Base-by-base conservation (phyloP, 2,888 invertebrate species). In the Dicyrtoma fusca region DNA sequence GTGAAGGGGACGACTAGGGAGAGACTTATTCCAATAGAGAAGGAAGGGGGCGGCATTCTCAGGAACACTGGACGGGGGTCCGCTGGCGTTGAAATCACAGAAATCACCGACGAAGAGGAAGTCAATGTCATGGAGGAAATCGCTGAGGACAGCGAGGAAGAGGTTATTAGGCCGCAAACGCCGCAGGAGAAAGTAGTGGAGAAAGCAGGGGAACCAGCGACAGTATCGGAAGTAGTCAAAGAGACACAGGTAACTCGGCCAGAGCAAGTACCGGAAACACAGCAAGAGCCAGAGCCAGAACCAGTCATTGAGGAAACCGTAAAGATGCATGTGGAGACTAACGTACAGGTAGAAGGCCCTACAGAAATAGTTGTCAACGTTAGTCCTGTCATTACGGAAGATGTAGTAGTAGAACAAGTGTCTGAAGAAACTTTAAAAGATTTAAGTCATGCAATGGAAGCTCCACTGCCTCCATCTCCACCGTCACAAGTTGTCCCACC, bases 111-210 rank as follows among this genome's bases (percentile, higher is more conserved):
- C 21, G 71, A 64, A 11, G 71, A 71, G 19, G 64, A 65, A 34
- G 49, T 44, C 57, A 19, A 55, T 44, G 42, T 44, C 6, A 44
- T 61, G 19, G 59, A 68, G 21, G 68, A 68, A 8, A 13, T 42
- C 13, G 45, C 34, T 34, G 51, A 53, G n/a, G 51, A 21, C 5
- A 21, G 13, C 1, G 63, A 51, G 23, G 70, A 62, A 53, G 70
- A 70, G 61, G 53, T 19, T 21, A 19, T 21, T n/a, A 75, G 75
- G 23, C 72, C 72, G 4, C 76, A 76, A 59, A 72, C 11, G 17
- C 14, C 17, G 51, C 51, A 77, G 1, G 75, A 77, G 17, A 23
- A 45, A 44, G n/a, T 19, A 17, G 61, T 34, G 13, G 42, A 25
- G 42, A 42, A 61, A 34, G 34, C 21, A n/a, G n/a, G n/a, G n/a